A percentile compares a stretch with the other conserved stretches of the same genome.
Evolutionary conservation across 1,140 invertebrate species (phyloP).

Genomic region (Matsumurasca onukii): DNA sequence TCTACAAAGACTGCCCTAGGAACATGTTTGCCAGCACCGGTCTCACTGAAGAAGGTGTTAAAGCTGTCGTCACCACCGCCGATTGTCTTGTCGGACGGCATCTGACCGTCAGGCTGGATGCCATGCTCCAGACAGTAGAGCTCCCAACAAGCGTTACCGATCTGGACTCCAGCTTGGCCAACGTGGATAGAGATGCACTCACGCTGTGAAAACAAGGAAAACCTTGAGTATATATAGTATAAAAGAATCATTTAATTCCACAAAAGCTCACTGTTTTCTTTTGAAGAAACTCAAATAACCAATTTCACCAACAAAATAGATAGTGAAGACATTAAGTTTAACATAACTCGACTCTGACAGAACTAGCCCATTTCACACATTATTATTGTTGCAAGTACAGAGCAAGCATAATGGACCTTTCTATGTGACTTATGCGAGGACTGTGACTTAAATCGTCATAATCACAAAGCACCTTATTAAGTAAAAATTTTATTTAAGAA

Average conservation of each 20-base stretch:
- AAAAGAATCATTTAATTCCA: background rate
- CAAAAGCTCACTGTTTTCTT: too few relatives aligned
- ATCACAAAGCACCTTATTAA: too few relatives aligned
- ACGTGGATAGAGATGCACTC: constrained; percentile 87
- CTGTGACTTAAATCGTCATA: too few relatives aligned
- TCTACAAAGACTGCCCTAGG: constrained; percentile 66
- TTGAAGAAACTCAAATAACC: too few relatives aligned
- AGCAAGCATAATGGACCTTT: too few relatives aligned
- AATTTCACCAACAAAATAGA: too few relatives aligned
- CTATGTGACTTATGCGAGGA: too few relatives aligned
- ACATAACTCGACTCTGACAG: too few relatives aligned
- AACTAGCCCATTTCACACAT: too few relatives aligned
- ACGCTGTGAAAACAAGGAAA: constrained; percentile 56
- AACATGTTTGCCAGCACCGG: constrained; percentile 61
- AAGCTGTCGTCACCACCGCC: constrained; percentile 72
- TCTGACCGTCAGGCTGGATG: constrained; percentile 83
- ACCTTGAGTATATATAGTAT: background rate
- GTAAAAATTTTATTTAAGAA: too few relatives aligned
- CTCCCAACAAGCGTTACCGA: constrained; percentile 79
- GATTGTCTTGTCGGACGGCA: constrained; percentile 74
- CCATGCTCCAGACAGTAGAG: constrained; percentile 85
- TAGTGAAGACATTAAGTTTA: too few relatives aligned
- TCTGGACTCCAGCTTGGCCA: constrained; percentile 86
- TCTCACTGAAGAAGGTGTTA: constrained; percentile 55
- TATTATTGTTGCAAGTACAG: too few relatives aligned